phyloP scores from a whole-genome alignment of 2,888 invertebrate genomes.

The Drosophila incognita region DNA sequence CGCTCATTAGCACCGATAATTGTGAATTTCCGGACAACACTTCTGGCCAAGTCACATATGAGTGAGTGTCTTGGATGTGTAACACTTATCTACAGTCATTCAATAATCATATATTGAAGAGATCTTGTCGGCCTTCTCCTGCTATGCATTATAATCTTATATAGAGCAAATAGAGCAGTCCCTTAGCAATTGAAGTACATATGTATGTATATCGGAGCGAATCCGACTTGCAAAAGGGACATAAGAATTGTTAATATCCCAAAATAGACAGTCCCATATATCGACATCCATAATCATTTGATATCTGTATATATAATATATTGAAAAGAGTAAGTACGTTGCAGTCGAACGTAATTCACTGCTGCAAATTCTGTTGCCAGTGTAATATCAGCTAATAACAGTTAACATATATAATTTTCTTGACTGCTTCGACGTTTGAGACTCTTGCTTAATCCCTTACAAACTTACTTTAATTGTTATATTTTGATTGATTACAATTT shows the following conservation, averaged over 20 bases:
- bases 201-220: not conserved
- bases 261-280: not conserved
- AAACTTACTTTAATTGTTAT: too few relatives aligned
- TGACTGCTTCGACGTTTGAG: not conserved
- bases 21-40: constrained; percentile 24
- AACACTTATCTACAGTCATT: constrained; percentile 43
- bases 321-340: not conserved
- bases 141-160: not conserved
- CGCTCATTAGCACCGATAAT: constrained; percentile 38
- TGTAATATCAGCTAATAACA: not conserved
- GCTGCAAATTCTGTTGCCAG: not conserved
- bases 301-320: not conserved
- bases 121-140: not conserved
- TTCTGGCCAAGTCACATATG: constrained; percentile 46
- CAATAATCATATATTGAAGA: not conserved
- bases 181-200: not conserved
- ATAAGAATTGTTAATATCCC: not conserved
- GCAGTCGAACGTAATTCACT: not conserved
- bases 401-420: too few relatives aligned
- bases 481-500: too few relatives aligned
- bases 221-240: not conserved
- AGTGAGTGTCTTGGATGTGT: constrained; percentile 55
- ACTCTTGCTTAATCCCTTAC: not conserved
- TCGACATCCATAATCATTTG: not conserved
- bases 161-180: not conserved